Conservation (phyloP, 2,113 vertebrate genomes). For the Chionodraco myersi region DNA sequence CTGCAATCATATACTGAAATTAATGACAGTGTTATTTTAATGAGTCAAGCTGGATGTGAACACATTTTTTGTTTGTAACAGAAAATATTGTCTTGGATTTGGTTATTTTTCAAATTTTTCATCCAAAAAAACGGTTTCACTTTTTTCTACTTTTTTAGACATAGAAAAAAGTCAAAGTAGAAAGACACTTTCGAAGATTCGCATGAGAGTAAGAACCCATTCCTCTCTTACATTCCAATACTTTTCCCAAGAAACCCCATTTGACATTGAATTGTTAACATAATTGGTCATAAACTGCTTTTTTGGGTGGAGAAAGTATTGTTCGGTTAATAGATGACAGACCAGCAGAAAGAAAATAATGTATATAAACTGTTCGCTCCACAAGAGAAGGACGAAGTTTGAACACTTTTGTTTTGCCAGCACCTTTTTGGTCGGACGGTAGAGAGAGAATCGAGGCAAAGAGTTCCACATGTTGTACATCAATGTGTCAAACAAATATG, state of each 20-base stretch:
- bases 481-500: conserved; percentile 48
- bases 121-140: not conserved
- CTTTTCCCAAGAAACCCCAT: conserved; percentile 1
- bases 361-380: not conserved
- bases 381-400: not conserved
- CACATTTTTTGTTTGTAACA: not conserved
- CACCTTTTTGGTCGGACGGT: conserved; percentile 27
- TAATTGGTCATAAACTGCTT: conserved; percentile 29
- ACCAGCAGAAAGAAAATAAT: conserved; percentile 6
- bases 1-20: not conserved
- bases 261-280: conserved; percentile 19
- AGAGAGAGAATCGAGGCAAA: conserved; percentile 5
- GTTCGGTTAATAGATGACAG: conserved; percentile 46
- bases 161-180: not conserved
- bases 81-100: conserved; percentile 4
- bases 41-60: not conserved
- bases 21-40: not conserved
- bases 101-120: not conserved
- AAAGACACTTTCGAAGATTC: conserved; percentile 14
- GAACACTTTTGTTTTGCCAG: conserved; percentile 25
- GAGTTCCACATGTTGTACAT: conserved; percentile 41
- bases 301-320: conserved; percentile 30
- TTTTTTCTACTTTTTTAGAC: not conserved
- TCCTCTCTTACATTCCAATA: conserved; percentile 12
- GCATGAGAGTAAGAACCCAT: conserved; percentile 4